Evolutionary conservation across 2,797 vertebrate species (phyloP).

Genomic region (Alfaro cultratus): DNA sequence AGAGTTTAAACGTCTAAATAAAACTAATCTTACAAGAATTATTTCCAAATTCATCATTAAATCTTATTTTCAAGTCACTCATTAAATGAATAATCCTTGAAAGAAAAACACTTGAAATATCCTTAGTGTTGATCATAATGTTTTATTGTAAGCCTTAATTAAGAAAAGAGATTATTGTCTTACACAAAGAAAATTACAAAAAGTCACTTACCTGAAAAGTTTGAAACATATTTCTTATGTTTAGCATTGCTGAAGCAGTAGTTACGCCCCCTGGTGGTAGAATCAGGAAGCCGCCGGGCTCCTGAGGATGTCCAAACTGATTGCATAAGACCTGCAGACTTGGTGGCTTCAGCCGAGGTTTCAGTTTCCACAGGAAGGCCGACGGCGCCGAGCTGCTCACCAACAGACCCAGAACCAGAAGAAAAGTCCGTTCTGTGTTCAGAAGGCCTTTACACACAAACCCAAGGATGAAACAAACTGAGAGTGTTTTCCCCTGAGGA

Average conservation of each 20-base stretch:
- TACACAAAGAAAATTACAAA: not conserved
- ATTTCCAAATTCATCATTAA: not conserved
- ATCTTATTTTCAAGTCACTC: not conserved
- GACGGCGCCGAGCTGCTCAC: not conserved
- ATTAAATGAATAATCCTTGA: not conserved
- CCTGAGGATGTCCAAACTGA: not conserved
- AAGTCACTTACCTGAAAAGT: not conserved
- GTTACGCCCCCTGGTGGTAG: not conserved
- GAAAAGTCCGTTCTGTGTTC: not conserved
- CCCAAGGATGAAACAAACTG: not conserved
- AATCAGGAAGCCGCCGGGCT: not conserved
- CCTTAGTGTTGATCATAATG: not conserved
- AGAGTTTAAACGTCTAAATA: not conserved
- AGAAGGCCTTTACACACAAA: not conserved
- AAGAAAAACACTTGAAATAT: not conserved
- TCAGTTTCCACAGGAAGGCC: not conserved
- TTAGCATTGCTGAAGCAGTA: not conserved
- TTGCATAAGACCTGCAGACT: not conserved
- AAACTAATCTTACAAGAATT: not conserved
- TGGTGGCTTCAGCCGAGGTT: not conserved
- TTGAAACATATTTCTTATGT: not conserved
- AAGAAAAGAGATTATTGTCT: not conserved
- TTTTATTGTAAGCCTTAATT: not conserved
- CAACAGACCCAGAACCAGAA: not conserved
- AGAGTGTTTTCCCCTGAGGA: not conserved